Evolutionary conservation across 2,113 vertebrate genomes (phyloP).

Genomic region (Perca flavescens): DNA sequence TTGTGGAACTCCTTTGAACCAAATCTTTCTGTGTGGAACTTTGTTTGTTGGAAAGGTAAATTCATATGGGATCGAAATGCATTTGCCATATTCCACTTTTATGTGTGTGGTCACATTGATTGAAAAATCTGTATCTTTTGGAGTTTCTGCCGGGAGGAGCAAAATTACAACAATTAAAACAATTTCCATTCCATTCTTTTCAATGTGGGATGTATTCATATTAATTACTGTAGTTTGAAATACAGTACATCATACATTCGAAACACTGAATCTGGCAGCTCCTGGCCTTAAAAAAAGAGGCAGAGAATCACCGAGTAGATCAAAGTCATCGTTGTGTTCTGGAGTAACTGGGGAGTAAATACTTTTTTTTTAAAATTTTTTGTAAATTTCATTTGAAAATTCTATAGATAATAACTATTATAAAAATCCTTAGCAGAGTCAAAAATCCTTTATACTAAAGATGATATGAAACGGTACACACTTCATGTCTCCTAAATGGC

Average conservation of each 20-base stretch:
- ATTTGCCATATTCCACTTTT: too few relatives aligned
- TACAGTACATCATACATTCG: slow-evolving; percentile 14
- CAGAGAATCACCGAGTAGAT: slow-evolving; percentile 19
- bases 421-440: neutral
- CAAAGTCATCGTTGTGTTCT: slow-evolving; percentile 16
- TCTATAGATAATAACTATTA: neutral
- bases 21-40: neutral
- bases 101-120: too few relatives aligned
- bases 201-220: neutral
- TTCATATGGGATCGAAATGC: too few relatives aligned
- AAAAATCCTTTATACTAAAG: too few relatives aligned
- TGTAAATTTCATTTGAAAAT: neutral
- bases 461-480: too few relatives aligned
- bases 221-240: neutral
- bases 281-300: slow-evolving; percentile 5
- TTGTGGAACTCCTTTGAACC: slow-evolving; percentile 29
- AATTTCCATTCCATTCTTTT: neutral
- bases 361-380: too few relatives aligned
- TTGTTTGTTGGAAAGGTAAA: too few relatives aligned
- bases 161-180: neutral
- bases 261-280: neutral
- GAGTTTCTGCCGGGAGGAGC: too few relatives aligned
- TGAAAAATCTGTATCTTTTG: too few relatives aligned
- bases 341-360: neutral
- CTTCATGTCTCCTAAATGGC: too few relatives aligned